Conservation (phyloP, 1,140 invertebrate species). For the Leptonema lineaticorne region DNA sequence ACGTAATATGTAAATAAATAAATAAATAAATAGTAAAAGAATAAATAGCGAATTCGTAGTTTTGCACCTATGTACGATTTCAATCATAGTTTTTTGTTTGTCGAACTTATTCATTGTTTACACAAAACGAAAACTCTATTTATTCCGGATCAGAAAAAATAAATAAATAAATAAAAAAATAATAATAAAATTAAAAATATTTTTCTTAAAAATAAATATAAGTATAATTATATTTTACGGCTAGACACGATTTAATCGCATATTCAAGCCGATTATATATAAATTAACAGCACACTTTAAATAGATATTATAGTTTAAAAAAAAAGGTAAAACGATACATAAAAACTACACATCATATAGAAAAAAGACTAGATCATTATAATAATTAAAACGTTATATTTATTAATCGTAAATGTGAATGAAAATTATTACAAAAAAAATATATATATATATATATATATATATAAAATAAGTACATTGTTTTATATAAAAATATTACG, state of each 20-base stretch:
- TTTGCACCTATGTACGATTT: not conserved
- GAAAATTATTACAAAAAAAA: not conserved
- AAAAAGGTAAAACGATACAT: too few relatives aligned
- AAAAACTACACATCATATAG: not conserved
- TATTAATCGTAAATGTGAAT: too few relatives aligned
- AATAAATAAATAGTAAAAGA: too few relatives aligned
- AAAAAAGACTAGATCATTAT: not conserved
- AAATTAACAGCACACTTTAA: not conserved
- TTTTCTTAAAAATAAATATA: too few relatives aligned
- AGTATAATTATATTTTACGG: not conserved
- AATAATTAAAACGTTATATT: not conserved
- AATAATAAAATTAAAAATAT: too few relatives aligned
- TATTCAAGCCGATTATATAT: not conserved
- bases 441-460: not conserved
- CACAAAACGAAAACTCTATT: not conserved
- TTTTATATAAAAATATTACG: not conserved
- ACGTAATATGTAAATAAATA: too few relatives aligned
- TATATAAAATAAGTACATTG: not conserved
- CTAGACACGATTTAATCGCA: constrained; percentile 12
- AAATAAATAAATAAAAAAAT: too few relatives aligned
- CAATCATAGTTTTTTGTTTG: not conserved
- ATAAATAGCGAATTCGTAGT: not conserved
- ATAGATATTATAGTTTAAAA: not conserved
- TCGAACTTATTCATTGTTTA: not conserved
- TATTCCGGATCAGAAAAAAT: not conserved